These are phyloP conservation scores for Nomada ferruginata DNA, from an alignment of 2,888 invertebrate genomes.

Conservation along the genomic window DNA sequence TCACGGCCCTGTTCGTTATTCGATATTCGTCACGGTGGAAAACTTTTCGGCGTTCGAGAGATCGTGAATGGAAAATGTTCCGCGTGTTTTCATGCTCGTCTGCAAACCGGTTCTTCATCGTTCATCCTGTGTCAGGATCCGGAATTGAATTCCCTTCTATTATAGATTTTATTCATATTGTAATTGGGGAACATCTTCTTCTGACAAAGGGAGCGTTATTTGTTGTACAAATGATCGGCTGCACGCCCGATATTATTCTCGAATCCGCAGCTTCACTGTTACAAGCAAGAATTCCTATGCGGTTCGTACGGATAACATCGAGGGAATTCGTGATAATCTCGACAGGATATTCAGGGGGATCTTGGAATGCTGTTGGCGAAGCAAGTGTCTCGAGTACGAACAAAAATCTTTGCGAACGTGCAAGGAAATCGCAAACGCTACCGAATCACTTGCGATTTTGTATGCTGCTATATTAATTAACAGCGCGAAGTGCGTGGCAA, in stretches of 20 bases:
- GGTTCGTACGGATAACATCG: not conserved
- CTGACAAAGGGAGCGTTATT: not conserved
- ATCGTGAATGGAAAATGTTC: constrained; percentile 5
- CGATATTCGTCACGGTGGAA: not conserved
- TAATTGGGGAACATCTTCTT: not conserved
- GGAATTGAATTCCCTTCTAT: constrained; percentile 8
- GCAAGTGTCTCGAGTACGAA: not conserved
- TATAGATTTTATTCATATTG: constrained; percentile 3
- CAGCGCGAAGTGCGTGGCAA: too few relatives aligned
- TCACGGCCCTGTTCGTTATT: not conserved
- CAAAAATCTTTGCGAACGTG: too few relatives aligned
- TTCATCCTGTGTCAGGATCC: constrained; percentile 12
- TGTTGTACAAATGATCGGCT: not conserved
- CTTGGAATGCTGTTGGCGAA: not conserved
- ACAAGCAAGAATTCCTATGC: not conserved
- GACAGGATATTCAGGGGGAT: not conserved
- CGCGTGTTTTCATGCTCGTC: constrained; percentile 7
- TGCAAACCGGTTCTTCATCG: not conserved
- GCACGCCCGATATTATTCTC: not conserved
- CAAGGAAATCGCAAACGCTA: too few relatives aligned
- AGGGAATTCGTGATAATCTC: not conserved
- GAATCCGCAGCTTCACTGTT: not conserved
- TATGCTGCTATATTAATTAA: too few relatives aligned
- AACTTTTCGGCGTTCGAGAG: not conserved
- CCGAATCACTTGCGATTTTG: too few relatives aligned